These are phyloP conservation scores for Eristalis arbustorum DNA, from an alignment of 2,888 invertebrate genomes.

Conservation along the genomic window DNA sequence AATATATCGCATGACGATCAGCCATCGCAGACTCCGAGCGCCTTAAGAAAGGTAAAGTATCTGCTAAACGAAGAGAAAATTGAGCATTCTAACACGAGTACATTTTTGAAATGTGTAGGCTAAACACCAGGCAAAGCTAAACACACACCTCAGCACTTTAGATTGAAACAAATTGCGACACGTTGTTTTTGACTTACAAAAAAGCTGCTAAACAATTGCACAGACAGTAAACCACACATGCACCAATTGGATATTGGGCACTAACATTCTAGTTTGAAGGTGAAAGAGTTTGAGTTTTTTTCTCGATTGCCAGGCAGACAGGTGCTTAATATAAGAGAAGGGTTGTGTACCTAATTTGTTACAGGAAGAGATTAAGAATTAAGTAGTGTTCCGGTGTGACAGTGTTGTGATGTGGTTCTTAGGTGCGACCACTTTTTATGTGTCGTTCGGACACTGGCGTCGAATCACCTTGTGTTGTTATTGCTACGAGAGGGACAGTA, in stretches of 20 bases:
- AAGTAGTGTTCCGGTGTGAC: background rate
- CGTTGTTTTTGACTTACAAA: background rate
- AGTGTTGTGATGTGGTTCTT: background rate
- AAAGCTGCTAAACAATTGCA: background rate
- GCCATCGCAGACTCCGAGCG: slow-evolving; percentile 80
- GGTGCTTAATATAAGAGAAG: background rate
- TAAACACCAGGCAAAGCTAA: slow-evolving; percentile 2
- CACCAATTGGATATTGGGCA: background rate
- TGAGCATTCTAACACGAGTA: background rate
- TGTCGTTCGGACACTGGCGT: no score
- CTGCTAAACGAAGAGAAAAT: background rate
- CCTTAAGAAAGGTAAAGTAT: slow-evolving; percentile 77
- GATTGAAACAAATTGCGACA: slow-evolving; percentile 14
- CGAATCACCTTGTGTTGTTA: no score
- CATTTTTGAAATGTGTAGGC: slow-evolving; percentile 10
- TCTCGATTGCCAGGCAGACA: background rate
- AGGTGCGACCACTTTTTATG: background rate
- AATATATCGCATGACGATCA: slow-evolving; percentile 85
- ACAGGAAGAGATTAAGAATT: background rate
- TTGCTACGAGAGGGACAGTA: no score
- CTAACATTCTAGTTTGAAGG: background rate
- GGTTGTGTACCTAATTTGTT: background rate
- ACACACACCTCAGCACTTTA: slow-evolving; percentile 23
- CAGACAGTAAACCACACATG: background rate
- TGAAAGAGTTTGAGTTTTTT: background rate